These are phyloP conservation scores for Trogon melanurus DNA, from an alignment of 2,113 vertebrate genomes.

Conservation along the genomic window DNA sequence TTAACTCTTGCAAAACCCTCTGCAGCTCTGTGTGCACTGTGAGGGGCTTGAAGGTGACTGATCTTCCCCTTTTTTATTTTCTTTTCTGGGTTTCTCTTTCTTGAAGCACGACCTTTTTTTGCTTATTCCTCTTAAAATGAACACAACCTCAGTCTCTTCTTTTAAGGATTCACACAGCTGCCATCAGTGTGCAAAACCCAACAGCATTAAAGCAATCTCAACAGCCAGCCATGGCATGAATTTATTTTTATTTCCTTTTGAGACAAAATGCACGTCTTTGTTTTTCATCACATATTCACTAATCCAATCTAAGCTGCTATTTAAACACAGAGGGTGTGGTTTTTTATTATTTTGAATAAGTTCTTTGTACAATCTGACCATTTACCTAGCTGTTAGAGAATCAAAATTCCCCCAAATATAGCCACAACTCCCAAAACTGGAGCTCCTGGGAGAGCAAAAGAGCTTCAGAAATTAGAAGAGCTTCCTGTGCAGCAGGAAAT, in stretches of 20 bases:
- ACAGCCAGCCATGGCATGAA: background rate
- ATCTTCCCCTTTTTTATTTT: background rate
- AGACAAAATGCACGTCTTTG: constrained; percentile 28
- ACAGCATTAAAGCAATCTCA: background rate
- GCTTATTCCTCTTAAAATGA: background rate
- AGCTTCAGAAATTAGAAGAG: constrained; percentile 10
- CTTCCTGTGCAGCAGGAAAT: constrained; percentile 58
- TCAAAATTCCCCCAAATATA: background rate
- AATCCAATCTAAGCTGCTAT: background rate
- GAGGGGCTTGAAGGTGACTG: background rate
- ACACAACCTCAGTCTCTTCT: background rate
- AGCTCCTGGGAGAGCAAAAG: constrained; percentile 34
- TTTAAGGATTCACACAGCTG: background rate
- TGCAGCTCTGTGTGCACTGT: rapidly evolving
- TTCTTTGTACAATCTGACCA: constrained; percentile 33
- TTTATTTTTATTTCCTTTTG: constrained; percentile 43
- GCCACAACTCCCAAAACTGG: background rate
- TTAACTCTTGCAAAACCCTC: background rate
- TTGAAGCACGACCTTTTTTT: background rate
- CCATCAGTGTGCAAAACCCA: background rate
- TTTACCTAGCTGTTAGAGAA: background rate
- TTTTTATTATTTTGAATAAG: constrained; percentile 46
- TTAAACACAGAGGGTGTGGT: background rate
- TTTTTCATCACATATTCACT: constrained; percentile 2
- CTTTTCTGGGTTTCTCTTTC: background rate